Conservation (phyloP, 2,888 invertebrate genomes). For the Andrena marginata region DNA sequence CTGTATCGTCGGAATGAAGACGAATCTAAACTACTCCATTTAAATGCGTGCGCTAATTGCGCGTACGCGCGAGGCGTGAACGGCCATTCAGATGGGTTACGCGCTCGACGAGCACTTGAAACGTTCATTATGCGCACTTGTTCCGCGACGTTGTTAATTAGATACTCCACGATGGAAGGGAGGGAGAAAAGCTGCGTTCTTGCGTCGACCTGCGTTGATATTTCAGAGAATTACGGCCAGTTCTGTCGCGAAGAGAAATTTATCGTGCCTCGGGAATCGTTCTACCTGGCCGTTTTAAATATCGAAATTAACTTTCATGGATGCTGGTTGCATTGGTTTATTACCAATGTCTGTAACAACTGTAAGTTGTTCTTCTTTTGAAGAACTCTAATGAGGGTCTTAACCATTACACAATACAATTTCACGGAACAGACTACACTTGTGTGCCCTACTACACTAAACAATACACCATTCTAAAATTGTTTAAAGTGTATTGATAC, state of each 20-base stretch:
- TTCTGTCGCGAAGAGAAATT: conserved; percentile 7
- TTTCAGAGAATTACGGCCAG: conserved; percentile 13
- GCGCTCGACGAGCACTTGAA: conserved; percentile 65
- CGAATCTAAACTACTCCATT: conserved; percentile 68
- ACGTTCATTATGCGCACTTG: conserved; percentile 72
- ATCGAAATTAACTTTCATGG: not conserved
- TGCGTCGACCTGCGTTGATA: conserved; percentile 19
- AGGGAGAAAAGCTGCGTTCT: conserved; percentile 28
- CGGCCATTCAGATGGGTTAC: conserved; percentile 68
- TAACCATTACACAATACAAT: too few species aligned
- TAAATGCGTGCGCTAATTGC: conserved; percentile 73
- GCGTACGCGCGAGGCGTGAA: conserved; percentile 67
- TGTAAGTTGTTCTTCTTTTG: too few species aligned
- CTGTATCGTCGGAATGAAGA: conserved; percentile 56
- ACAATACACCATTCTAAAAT: too few species aligned
- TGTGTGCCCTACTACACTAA: too few species aligned
- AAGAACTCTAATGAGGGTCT: too few species aligned
- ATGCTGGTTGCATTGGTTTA: not conserved
- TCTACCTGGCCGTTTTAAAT: not conserved
- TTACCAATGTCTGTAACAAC: too few species aligned
- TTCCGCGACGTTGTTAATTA: conserved; percentile 71
- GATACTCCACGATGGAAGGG: conserved; percentile 41
- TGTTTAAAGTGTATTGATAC: too few species aligned
- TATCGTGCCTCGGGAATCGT: not conserved
- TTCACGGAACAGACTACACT: too few species aligned